These are phyloP conservation scores for Sus cebifrons DNA, from an alignment of 2,797 vertebrate species.

Conservation along the genomic window DNA sequence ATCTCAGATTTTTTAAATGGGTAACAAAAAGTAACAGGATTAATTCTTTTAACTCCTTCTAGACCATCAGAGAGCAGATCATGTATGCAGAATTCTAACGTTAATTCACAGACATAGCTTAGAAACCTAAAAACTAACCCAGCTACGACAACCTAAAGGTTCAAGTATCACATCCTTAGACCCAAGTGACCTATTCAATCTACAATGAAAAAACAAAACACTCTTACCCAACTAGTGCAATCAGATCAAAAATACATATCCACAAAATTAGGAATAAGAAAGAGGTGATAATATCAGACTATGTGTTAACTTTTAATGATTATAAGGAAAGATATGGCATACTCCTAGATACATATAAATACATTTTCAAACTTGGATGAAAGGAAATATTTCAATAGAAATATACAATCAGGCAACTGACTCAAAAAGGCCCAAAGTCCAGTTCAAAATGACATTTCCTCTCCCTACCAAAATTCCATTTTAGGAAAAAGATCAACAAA, in stretches of 20 bases:
- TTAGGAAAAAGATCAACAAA: constrained; percentile 3
- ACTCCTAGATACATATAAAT: background rate
- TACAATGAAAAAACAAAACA: constrained; percentile 24
- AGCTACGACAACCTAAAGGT: constrained; percentile 10
- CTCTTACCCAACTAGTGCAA: background rate
- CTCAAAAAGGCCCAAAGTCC: background rate
- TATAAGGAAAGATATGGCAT: background rate
- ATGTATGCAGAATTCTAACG: constrained; percentile 3
- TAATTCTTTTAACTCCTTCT: constrained; percentile 18
- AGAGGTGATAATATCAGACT: constrained; percentile 12
- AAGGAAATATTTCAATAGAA: constrained; percentile 55
- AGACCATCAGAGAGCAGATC: background rate
- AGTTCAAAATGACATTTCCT: background rate
- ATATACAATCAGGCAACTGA: background rate
- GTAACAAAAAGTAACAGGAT: constrained; percentile 27
- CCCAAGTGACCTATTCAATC: background rate
- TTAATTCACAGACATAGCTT: background rate
- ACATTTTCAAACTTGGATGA: constrained; percentile 17
- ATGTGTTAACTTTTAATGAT: background rate
- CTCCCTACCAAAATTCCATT: background rate
- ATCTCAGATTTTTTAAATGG: background rate
- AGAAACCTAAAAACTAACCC: background rate
- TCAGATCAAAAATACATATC: constrained; percentile 13
- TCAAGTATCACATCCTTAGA: constrained; percentile 43
- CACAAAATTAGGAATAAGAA: constrained; percentile 40